Base-by-base conservation (phyloP, 2,113 vertebrate species). In the Sorex fumeus region DNA sequence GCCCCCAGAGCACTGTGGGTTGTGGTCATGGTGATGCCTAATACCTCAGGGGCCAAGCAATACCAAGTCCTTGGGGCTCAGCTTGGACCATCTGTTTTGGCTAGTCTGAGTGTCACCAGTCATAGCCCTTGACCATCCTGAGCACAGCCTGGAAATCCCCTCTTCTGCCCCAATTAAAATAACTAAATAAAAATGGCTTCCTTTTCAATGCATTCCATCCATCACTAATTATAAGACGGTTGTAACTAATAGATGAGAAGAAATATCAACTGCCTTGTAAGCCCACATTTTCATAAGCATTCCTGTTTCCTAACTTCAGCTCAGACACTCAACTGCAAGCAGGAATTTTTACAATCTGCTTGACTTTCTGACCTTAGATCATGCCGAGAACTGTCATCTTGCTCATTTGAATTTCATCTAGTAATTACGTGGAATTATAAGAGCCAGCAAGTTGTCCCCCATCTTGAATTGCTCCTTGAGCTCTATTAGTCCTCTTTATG, bases 331-430 rank as follows among this genome's bases (percentile, higher is more conserved):
- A 53, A 79, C 50, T 66, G 23, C 21, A 87, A 21, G 32, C 34
- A 77, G 64, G 60, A 70, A 71, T 16, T 87, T 72, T 62, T 93
- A 34, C 28, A 32, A 15, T 9, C 67, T 43, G 36, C 28, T 43
- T 77, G 27, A 75, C 77, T 75, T 71, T 83, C 12, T 40, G 21
- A 84, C 74, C 83, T 81, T 83, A 47, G 18, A 2, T 83, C 66
- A 53, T 88, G 50, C 70, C 43, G 64, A 83, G 76, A 87, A 89
- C 70, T 21, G 87, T 62, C 27, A 18, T 57, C 25, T 30, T 88
- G 53, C 66, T 87, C 32, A 40, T 88, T 74, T 88, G 74, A 77
- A 71, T 90, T 94, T 83, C 6, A 36, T 62, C 60, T 36, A 12
- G 60, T 79, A 70, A 75, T 72, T 94, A 34, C 8, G 21, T 1